Evolutionary conservation across 2,888 invertebrate genomes (phyloP).

Genomic region (Rhamnusium bicolor): DNA sequence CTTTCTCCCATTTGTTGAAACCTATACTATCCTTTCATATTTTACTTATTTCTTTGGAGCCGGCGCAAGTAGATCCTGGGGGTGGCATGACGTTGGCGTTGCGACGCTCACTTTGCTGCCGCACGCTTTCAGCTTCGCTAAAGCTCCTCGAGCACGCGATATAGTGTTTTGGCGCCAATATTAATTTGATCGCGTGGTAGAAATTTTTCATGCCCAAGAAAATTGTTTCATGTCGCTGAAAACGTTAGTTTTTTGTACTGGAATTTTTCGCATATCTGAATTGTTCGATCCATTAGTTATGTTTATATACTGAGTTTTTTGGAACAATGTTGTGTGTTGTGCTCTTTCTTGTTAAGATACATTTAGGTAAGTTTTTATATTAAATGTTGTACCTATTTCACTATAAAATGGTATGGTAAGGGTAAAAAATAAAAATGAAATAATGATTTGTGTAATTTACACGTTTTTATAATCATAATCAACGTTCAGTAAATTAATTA

Average conservation of each 20-base stretch:
- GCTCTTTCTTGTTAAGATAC: not conserved
- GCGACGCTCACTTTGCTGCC: conserved; percentile 54
- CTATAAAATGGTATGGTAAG: too few relatives aligned
- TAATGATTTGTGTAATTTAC: too few relatives aligned
- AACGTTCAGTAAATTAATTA: too few relatives aligned
- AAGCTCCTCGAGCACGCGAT: conserved; percentile 37
- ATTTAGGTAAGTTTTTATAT: conserved; percentile 17
- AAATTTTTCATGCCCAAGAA: conserved; percentile 34
- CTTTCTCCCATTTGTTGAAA: not conserved
- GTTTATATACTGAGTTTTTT: not conserved
- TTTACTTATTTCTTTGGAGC: conserved; percentile 26
- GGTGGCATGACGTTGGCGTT: conserved; percentile 54
- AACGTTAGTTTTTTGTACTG: not conserved
- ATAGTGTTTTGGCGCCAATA: conserved; percentile 45
- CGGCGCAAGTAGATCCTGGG: conserved; percentile 47
- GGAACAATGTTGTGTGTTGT: not conserved
- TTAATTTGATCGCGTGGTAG: conserved; percentile 42
- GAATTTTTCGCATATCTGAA: not conserved
- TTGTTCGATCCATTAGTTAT: not conserved
- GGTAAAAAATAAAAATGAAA: too few relatives aligned
- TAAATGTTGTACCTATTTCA: not conserved
- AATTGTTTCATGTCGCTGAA: not conserved
- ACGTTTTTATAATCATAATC: too few relatives aligned
- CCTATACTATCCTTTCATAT: not conserved
- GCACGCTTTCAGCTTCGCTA: conserved; percentile 33